A percentile compares a stretch with the other conserved stretches of the same genome.
Conservation (phyloP, 2,113 vertebrate genomes). For the Taxidea taxus region DNA sequence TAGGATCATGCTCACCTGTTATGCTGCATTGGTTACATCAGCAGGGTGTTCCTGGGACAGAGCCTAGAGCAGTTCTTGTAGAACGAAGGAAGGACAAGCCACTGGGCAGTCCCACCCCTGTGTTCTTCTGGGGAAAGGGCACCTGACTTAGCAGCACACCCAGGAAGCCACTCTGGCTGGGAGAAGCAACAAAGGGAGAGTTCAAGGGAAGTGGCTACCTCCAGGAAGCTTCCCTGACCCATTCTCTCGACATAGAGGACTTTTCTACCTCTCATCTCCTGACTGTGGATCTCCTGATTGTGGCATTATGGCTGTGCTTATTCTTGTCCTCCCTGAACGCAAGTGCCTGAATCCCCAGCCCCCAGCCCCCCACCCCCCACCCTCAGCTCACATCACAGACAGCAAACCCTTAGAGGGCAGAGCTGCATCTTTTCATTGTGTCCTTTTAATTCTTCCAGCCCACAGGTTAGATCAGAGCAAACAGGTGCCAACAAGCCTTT, state of each 20-base stretch:
- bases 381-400: not conserved
- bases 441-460: not conserved
- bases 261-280: not conserved
- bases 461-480: not conserved
- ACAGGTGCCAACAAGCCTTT: not conserved
- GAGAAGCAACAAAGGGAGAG: not conserved
- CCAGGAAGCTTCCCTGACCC: not conserved
- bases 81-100: not conserved
- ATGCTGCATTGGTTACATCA: not conserved
- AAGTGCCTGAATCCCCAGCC: not conserved
- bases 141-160: constrained; percentile 36
- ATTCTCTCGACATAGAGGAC: not conserved
- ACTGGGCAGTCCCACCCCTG: not conserved
- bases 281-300: no score
- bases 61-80: not conserved
- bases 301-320: not conserved
- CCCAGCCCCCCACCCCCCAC: no score
- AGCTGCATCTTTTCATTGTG: not conserved
- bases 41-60: not conserved
- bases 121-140: not conserved
- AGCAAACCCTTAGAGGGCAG: not conserved
- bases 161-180: constrained; percentile 15
- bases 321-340: not conserved
- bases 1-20: accelerated
- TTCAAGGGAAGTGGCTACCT: not conserved